phyloP scores from a whole-genome alignment of 2,113 vertebrate genomes.

The Sula dactylatra region DNA sequence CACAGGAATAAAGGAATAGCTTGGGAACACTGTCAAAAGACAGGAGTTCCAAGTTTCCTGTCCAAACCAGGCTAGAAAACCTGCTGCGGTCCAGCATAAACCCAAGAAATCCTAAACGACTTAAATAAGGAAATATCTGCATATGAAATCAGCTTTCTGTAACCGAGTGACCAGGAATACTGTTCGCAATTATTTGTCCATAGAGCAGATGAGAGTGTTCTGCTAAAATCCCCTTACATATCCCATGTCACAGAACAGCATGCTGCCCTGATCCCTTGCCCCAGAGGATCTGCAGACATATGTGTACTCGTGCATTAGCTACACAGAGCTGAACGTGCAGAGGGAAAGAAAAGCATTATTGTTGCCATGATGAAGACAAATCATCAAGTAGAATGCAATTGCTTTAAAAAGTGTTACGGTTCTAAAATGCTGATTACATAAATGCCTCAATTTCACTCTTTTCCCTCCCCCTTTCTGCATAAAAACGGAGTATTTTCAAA shows the following conservation, averaged over 20 bases:
- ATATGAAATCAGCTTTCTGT: background rate
- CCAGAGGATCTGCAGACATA: background rate
- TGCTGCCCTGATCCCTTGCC: background rate
- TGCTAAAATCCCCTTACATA: background rate
- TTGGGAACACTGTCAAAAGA: background rate
- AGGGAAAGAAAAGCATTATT: background rate
- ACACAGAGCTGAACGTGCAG: background rate
- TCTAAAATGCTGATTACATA: slow-evolving; percentile 52
- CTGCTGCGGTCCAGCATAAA: slow-evolving; percentile 3
- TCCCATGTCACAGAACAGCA: background rate
- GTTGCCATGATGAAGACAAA: slow-evolving; percentile 4
- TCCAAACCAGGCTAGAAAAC: slow-evolving; percentile 21
- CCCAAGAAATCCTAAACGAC: slow-evolving; percentile 19
- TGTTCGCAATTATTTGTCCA: background rate
- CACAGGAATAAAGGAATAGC: background rate
- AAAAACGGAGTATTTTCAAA: slow-evolving; percentile 34
- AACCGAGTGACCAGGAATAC: background rate
- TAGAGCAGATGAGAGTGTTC: background rate
- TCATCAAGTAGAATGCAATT: background rate
- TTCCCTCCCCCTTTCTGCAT: background rate
- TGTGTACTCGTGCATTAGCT: background rate
- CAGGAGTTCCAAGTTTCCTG: background rate
- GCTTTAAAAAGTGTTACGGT: background rate
- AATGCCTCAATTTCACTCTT: slow-evolving; percentile 41
- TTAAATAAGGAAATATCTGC: slow-evolving; percentile 32